A percentile compares a stretch with the other conserved stretches of the same genome.
Conservation (phyloP, 2,888 invertebrate species). For the Lymantria dispar region DNA sequence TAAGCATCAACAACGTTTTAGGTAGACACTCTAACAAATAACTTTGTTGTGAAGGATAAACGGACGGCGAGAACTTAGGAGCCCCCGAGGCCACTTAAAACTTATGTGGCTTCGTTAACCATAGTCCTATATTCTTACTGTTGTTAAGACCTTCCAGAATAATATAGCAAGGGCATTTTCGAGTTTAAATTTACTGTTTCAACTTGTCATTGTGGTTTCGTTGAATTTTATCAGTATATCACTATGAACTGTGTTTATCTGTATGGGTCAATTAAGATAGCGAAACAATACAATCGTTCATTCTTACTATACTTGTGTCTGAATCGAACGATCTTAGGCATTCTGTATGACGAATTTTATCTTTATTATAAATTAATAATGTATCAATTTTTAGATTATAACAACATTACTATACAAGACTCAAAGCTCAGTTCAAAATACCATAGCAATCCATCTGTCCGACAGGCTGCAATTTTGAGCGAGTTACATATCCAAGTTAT, state of each 20-base stretch:
- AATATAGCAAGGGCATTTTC: conserved; percentile 44
- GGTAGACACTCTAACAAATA: conserved; percentile 67
- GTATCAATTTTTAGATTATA: too few relatives aligned
- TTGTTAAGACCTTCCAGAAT: conserved; percentile 54
- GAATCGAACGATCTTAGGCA: too few relatives aligned
- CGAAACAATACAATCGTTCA: not conserved
- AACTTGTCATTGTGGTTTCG: conserved; percentile 37
- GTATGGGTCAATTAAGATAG: not conserved
- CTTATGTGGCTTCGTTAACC: conserved; percentile 77
- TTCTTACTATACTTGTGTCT: too few relatives aligned
- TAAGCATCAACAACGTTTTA: conserved; percentile 61
- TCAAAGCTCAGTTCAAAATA: too few relatives aligned
- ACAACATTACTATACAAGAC: too few relatives aligned
- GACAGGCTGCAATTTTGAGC: too few relatives aligned
- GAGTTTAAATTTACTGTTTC: conserved; percentile 45
- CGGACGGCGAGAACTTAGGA: conserved; percentile 63
- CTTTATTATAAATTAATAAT: too few relatives aligned
- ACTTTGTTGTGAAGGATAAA: conserved; percentile 74
- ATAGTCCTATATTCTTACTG: conserved; percentile 60
- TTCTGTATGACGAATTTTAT: too few relatives aligned
- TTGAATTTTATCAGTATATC: conserved; percentile 35
- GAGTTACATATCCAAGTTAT: too few relatives aligned
- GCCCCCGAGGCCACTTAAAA: conserved; percentile 76
- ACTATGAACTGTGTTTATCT: conserved; percentile 20
- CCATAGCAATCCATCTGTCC: too few relatives aligned